Percentiles rank a stretch among this genome's conserved stretches.
phyloP scores from a whole-genome alignment of 2,888 invertebrate genomes.

The Leptinotarsa tumamoca region DNA sequence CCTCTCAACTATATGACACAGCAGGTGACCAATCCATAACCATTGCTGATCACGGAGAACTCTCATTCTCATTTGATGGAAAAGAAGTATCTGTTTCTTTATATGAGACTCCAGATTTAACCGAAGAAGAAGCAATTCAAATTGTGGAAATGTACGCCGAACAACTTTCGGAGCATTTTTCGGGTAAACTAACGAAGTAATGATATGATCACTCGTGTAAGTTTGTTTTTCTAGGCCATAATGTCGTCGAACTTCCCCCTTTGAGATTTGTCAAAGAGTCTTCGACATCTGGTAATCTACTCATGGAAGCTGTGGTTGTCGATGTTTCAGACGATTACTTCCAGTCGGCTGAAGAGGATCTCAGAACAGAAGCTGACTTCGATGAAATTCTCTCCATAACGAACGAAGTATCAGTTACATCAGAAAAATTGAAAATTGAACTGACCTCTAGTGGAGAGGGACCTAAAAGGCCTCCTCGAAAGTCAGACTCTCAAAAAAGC shows the following conservation, averaged over 20 bases:
- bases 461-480: constrained; percentile 73
- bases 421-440: constrained; percentile 70
- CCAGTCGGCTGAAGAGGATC: constrained; percentile 82
- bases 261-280: constrained; percentile 90
- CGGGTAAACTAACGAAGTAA: constrained; percentile 64
- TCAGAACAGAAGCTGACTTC: constrained; percentile 87
- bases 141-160: constrained; percentile 96
- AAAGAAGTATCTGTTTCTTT: constrained; percentile 92
- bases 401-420: constrained; percentile 75
- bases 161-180: constrained; percentile 88
- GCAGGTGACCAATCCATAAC: constrained; percentile 76
- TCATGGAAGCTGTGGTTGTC: constrained; percentile 93
- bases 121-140: constrained; percentile 91
- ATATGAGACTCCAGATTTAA: constrained; percentile 92
- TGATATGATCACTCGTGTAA: constrained; percentile 24
- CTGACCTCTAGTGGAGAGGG: constrained; percentile 69
- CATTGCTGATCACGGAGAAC: constrained; percentile 84
- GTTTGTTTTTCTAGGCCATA: constrained; percentile 72
- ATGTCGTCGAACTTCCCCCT: constrained; percentile 88
- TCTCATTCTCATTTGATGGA: constrained; percentile 91
- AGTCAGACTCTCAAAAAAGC: constrained; percentile 74
- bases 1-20: constrained; percentile 89
- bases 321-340: constrained; percentile 90
- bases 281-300: constrained; percentile 85
- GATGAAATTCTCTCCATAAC: constrained; percentile 84